phyloP scores from a whole-genome alignment of 2,888 invertebrate species.

The Conomelus anceps region DNA sequence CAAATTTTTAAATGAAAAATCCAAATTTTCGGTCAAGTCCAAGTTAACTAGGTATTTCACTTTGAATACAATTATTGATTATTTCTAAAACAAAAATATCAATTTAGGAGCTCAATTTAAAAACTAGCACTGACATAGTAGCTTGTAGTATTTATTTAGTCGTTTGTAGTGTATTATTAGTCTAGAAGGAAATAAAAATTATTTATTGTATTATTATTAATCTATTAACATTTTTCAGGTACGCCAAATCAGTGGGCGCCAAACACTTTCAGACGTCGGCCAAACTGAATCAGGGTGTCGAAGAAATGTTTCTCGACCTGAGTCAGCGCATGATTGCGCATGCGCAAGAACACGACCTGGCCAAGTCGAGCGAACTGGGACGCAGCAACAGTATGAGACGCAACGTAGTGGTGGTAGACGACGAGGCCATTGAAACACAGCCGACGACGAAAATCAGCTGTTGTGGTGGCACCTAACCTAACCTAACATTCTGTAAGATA shows the following conservation, averaged over 20 bases:
- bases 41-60: no score
- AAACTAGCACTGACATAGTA: no score
- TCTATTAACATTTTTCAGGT: constrained; percentile 62
- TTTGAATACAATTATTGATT: no score
- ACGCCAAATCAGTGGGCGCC: constrained; percentile 85
- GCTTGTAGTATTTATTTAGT: no score
- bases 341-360: constrained; percentile 39
- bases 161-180: constrained; percentile 6
- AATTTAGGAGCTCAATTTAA: no score
- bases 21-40: no score
- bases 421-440: constrained; percentile 39
- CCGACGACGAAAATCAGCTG: constrained; percentile 40
- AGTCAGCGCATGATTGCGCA: constrained; percentile 64
- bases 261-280: constrained; percentile 90
- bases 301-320: constrained; percentile 81
- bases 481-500: background rate
- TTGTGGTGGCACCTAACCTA: constrained; percentile 38
- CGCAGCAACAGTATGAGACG: constrained; percentile 43
- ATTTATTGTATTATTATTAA: background rate
- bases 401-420: constrained; percentile 45
- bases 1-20: no score
- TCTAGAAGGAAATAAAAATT: constrained; percentile 2
- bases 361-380: constrained; percentile 38
- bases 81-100: no score
- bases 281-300: constrained; percentile 83